phyloP scores from a whole-genome alignment of 2,113 vertebrate genomes.

The Tragelaphus strepsiceros region DNA sequence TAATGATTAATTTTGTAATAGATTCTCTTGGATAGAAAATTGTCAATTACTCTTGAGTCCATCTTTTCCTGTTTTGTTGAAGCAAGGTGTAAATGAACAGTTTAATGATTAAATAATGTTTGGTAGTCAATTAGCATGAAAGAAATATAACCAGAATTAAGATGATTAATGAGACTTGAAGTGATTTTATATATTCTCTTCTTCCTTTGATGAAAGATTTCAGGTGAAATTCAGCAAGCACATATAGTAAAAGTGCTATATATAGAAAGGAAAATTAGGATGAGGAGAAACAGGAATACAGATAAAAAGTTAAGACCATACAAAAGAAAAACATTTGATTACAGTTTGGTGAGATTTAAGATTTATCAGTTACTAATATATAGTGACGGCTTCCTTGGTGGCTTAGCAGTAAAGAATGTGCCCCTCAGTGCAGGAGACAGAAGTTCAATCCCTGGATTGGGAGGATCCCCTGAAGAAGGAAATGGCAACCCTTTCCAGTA shows the following conservation, averaged over 20 bases:
- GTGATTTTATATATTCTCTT: neutral
- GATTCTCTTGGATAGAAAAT: neutral
- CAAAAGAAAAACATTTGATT: neutral
- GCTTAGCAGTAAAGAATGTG: neutral
- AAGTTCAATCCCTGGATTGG: neutral
- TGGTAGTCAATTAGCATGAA: neutral
- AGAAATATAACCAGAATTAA: neutral
- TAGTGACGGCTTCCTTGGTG: neutral
- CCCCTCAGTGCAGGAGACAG: neutral
- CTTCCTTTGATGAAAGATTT: neutral
- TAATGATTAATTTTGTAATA: neutral
- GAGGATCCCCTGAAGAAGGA: neutral
- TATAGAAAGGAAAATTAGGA: neutral
- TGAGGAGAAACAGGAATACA: neutral
- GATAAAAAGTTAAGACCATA: neutral
- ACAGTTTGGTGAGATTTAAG: neutral
- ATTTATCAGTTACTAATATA: neutral
- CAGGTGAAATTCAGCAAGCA: neutral
- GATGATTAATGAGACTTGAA: slow-evolving; percentile 21
- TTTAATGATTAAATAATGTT: neutral
- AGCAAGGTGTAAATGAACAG: neutral
- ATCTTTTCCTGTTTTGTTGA: neutral
- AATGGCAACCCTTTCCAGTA: neutral
- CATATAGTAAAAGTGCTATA: neutral
- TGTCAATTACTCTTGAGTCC: neutral